These are phyloP conservation scores for Carduelis carduelis DNA, from an alignment of 2,797 vertebrate species.

Conservation along the genomic window DNA sequence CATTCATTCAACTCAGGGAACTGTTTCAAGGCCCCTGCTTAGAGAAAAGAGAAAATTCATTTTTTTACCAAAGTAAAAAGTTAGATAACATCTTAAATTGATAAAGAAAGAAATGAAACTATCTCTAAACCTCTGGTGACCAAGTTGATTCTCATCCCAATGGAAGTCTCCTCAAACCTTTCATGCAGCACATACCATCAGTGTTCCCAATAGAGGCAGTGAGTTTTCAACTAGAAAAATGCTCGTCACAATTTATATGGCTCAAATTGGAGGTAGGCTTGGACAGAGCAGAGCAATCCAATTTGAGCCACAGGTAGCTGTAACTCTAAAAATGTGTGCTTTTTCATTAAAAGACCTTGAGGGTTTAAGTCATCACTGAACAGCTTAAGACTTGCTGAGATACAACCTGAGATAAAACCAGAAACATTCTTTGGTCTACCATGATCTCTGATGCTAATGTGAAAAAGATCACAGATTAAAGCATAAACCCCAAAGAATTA, in stretches of 20 bases:
- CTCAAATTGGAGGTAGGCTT: neutral
- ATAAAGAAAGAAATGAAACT: neutral
- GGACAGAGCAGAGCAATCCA: neutral
- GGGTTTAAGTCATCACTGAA: neutral
- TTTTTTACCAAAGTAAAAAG: neutral
- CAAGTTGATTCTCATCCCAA: neutral
- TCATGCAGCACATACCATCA: neutral
- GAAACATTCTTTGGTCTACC: neutral
- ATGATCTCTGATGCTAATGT: neutral
- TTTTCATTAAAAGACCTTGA: constrained; percentile 8
- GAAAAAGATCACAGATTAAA: neutral
- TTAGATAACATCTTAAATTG: neutral
- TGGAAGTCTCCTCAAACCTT: neutral
- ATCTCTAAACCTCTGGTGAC: neutral
- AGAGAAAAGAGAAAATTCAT: neutral
- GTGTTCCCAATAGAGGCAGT: neutral
- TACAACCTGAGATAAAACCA: neutral
- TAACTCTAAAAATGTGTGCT: neutral
- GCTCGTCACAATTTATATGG: neutral
- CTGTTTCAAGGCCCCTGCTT: neutral
- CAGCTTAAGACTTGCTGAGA: neutral
- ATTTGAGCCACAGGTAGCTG: neutral
- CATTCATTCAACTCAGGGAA: neutral
- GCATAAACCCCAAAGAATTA: neutral
- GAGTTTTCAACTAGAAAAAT: neutral